Evolutionary conservation across 1,140 invertebrate genomes (phyloP).

Genomic region (Homalodisca vitripennis): DNA sequence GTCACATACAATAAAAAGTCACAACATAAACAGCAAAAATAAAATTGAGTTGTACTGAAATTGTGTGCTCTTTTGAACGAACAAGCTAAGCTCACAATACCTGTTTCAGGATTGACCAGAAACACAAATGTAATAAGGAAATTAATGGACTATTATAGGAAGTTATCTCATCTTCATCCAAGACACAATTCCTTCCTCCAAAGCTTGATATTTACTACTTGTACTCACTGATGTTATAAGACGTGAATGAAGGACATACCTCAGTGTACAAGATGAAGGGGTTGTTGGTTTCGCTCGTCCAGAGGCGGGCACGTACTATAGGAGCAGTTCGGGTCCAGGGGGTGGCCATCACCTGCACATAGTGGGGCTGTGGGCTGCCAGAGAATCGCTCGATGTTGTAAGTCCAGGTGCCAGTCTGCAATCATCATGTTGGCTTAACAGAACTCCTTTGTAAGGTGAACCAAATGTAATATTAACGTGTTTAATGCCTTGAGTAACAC

Average conservation of each 20-base stretch:
- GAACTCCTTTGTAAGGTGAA: too few relatives aligned
- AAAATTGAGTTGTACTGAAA: too few relatives aligned
- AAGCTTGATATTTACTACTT: too few relatives aligned
- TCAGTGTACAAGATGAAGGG: conserved; percentile 53
- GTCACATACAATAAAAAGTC: too few relatives aligned
- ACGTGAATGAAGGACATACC: conserved; percentile 43
- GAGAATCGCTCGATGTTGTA: conserved; percentile 56
- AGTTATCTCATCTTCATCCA: not conserved
- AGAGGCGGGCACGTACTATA: conserved; percentile 48
- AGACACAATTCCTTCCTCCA: not conserved
- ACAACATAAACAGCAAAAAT: too few relatives aligned
- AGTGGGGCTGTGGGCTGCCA: conserved; percentile 58
- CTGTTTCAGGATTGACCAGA: too few relatives aligned
- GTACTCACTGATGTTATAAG: not conserved
- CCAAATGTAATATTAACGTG: too few relatives aligned
- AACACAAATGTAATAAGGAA: too few relatives aligned
- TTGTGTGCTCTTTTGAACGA: too few relatives aligned
- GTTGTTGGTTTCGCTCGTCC: conserved; percentile 45
- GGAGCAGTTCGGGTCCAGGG: conserved; percentile 46
- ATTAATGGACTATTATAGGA: too few relatives aligned
- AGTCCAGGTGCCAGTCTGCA: conserved; percentile 56
- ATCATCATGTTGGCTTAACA: conserved; percentile 36
- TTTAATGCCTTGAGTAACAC: too few relatives aligned
- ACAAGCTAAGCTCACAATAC: too few relatives aligned
- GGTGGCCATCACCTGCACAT: conserved; percentile 54